These are phyloP conservation scores for Notolepis coatsorum DNA, from an alignment of 2,797 vertebrate genomes.

Conservation along the genomic window DNA sequence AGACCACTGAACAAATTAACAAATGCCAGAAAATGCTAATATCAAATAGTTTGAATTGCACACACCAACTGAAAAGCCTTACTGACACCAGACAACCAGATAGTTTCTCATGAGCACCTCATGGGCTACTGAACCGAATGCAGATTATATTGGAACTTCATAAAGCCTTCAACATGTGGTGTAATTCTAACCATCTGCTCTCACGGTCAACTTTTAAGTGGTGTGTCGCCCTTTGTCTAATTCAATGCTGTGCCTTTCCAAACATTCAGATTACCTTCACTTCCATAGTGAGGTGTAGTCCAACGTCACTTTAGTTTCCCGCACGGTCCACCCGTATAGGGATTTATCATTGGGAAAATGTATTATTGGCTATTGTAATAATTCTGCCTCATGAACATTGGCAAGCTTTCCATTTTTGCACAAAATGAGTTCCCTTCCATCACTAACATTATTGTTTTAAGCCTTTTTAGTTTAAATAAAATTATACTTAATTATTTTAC, in stretches of 20 bases:
- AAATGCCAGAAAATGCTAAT: slow-evolving; percentile 16
- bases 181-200: neutral
- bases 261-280: neutral
- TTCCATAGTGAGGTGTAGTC: too few species aligned
- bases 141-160: neutral
- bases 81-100: neutral
- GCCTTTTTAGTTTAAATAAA: too few species aligned
- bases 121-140: neutral
- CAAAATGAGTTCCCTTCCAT: too few species aligned
- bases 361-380: too few species aligned
- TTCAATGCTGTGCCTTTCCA: neutral
- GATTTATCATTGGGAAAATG: too few species aligned
- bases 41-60: neutral
- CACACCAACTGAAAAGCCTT: neutral
- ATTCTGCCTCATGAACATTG: too few species aligned
- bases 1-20: slow-evolving; percentile 22
- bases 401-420: too few species aligned
- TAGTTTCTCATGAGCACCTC: neutral
- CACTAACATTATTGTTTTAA: too few species aligned
- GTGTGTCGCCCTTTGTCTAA: neutral
- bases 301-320: too few species aligned
- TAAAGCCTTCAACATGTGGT: neutral
- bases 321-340: too few species aligned
- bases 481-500: too few species aligned
- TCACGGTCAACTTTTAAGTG: neutral